Base-by-base conservation (phyloP, 1,140 invertebrate species). In the Hirudo medicinalis region DNA sequence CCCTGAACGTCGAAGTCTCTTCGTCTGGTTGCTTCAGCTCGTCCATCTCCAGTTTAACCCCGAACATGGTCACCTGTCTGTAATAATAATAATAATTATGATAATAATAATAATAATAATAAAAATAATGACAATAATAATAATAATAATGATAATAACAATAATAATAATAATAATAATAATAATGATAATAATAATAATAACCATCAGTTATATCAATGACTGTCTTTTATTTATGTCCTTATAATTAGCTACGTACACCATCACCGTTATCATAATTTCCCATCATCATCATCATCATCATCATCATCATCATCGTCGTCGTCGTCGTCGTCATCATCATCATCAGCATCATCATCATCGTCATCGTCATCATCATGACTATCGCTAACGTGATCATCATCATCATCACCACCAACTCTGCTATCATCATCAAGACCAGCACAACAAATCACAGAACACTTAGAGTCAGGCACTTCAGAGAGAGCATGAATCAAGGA, bases 21-120 rank as follows among this genome's bases (percentile, higher is more conserved):
- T 63, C 57, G 13, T 63, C 57, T 13, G 57, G 9, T 20, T 32
- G 22, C 19, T 63, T 63, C 57, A 63, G 8, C 20, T 63, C 57
- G 57, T 63, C 57, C 57, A 63, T 32, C 1, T 63, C 57, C 57
- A 63, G 57, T 63, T 63, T 63, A 1, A 32, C 57, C 8, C 57
- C 57, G 11, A 63, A 25, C 57, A 63, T 63, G 22, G 57, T 63
- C 1, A 63, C 22, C 6, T 63, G 57, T 63, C 57, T 63, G 57
- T 13, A 11, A 63, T 63, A 6, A 22, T 6, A 6, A 15, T 63
- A 1, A 19, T 63, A 25, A 63, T 63, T 63, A 63, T 63, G 2
- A 25, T 19, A 63, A 25, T 63, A 63, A 25, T 63, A 8, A n/a
- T 63, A 2, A 63, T 63, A 32, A 8, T 60, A 36, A 32, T 32